Conservation (phyloP, 1,140 invertebrate species). For the Bilobella aurantiaca region DNA sequence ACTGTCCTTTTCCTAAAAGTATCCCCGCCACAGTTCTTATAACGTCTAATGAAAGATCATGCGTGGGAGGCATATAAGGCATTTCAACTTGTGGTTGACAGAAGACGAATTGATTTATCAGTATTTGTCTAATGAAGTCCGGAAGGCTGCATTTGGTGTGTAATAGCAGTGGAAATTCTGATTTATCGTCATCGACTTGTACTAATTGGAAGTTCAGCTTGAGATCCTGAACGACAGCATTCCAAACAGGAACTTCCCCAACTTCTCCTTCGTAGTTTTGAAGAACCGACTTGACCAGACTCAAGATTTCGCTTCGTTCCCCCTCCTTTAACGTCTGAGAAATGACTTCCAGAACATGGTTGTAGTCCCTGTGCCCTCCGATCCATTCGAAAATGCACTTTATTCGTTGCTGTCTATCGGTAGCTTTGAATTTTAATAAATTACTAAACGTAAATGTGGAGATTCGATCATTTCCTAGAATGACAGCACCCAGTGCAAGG, state of each 20-base stretch:
- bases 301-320: background rate
- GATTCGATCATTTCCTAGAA: constrained; percentile 30
- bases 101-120: constrained; percentile 13
- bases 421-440: background rate
- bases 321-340: constrained; percentile 6
- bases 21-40: constrained; percentile 25
- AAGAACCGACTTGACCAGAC: constrained; percentile 9
- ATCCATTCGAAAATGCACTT: constrained; percentile 18
- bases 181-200: background rate
- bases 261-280: constrained; percentile 18
- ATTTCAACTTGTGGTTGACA: constrained; percentile 25
- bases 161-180: background rate
- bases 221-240: constrained; percentile 4
- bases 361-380: constrained; percentile 13
- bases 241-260: constrained; percentile 21
- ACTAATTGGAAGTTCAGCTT: background rate
- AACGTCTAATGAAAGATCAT: constrained; percentile 17
- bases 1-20: constrained; percentile 9
- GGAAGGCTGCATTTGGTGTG: constrained; percentile 15
- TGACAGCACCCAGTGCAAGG: constrained; percentile 18
- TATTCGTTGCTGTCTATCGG: constrained; percentile 8
- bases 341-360: constrained; percentile 12
- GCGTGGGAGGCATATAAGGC: constrained; percentile 1
- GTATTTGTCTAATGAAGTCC: constrained; percentile 13
- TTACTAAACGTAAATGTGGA: constrained; percentile 7